Evolutionary conservation across 2,113 vertebrate genomes (phyloP), one percentile per base, ranked within the genome.

Genomic region (Triplophysa dalaica): DNA sequence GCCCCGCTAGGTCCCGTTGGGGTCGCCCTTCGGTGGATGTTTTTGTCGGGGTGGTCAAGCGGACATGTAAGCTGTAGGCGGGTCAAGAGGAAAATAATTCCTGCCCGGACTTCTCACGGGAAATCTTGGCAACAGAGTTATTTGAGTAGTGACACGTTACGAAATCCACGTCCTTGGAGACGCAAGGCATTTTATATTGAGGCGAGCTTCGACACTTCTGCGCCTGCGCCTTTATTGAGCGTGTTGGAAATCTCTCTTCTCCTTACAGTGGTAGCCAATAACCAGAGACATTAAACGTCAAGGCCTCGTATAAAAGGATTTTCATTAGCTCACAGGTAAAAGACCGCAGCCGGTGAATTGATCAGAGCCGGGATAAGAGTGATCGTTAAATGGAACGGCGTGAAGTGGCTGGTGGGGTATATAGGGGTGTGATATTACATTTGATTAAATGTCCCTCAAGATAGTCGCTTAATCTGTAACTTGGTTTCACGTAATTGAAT

Each of bases 251-350:
- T 50, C 67, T 52, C 43, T 77, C 69, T 38, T 14, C 69, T 77
- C 66, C 54, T 80, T 74, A 67, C 67, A 82, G 61, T 64, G 12
- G 21, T 68, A 9, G 62, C 24, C 77, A 77, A 63, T 72, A 76
- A 74, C 76, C 19, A 29, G 66, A n/a, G 77, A 54, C 12, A 74
- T 78, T 78, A 78, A 74, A 80, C 77, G 19, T 50, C 73, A 80
- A 74, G 72, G 69, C 58, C 72, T 81, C 69, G 26, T 70, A 70
- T 75, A 81, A 78, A 85, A 81, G 77, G 69, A 79, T 84, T 81
- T 81, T 84, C 76, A 79, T 79, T 84, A 70, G 66, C 80, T 70
- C 14, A 63, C 33, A 19, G 75, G 56, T 54, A 61, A 65, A 45
- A 54, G 80, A 66, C 75, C 45, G 64, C 43, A 75, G 75, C 69